Conservation (phyloP, 2,113 vertebrate species). For the Heteronetta atricapilla region DNA sequence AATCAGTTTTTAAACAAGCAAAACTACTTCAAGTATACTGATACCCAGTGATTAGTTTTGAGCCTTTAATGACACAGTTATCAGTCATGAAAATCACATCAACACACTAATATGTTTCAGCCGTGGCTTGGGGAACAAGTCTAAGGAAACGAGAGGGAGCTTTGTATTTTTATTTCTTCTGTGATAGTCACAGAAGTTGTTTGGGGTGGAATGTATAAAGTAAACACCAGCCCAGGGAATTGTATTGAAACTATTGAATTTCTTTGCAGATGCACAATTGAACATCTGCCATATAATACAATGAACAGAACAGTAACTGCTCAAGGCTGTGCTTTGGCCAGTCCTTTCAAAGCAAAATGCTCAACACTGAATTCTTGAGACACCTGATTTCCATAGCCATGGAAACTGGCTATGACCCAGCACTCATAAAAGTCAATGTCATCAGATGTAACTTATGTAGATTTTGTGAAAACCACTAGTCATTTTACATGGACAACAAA, state of each 20-base stretch:
- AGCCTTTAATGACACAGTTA: neutral
- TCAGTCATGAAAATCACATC: conserved; percentile 11
- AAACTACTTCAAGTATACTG: neutral
- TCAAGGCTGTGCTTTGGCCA: neutral
- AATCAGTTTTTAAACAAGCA: conserved; percentile 8
- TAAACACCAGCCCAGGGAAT: neutral
- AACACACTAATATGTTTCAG: neutral
- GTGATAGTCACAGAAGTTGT: neutral
- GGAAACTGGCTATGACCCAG: neutral
- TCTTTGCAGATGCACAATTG: neutral
- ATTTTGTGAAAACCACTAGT: neutral
- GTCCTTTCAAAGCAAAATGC: neutral
- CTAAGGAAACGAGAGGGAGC: neutral
- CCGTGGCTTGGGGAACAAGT: neutral
- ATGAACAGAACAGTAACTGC: neutral
- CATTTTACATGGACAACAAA: neutral
- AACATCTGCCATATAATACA: neutral
- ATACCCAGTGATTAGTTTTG: neutral
- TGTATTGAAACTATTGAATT: neutral
- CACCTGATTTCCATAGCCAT: neutral
- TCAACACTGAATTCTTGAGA: neutral
- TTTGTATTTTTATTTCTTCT: neutral
- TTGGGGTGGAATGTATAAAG: neutral
- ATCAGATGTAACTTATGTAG: neutral
- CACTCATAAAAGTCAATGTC: neutral